Evolutionary conservation across 2,113 vertebrate genomes (phyloP), one percentile per base, ranked within the genome.

Genomic region (Periophthalmus modestus): DNA sequence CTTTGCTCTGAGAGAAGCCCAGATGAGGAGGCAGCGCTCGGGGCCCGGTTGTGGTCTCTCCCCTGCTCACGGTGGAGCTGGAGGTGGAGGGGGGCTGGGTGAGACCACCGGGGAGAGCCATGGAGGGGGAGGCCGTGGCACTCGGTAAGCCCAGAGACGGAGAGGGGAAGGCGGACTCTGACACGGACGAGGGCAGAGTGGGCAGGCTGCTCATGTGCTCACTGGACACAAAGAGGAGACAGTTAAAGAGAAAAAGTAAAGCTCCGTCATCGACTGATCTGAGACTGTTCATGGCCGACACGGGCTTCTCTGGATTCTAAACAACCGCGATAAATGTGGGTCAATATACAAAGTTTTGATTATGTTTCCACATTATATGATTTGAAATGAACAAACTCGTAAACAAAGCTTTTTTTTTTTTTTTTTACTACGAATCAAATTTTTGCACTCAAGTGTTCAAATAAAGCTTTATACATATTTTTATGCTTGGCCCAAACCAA

Each of bases 121-220:
- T 46, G 24, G 90, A 90, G 2, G 90, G 79, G 11, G 89, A 87
- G 23, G 82, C 82, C 0, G 92, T 89, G 63, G 89, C 86, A 67
- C 86, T 91, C 23, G 91, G 88, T 77, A 93, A 80, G 55, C 92
- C 92, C 80, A 93, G 57, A 69, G 92, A 92, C 4, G 92, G 90
- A 46, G 91, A 89, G 14, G 92, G 88, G 82, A 93, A 94, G 69
- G 66, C 90, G 58, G 88, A 79, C 58, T 94, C 92, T 2, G 92
- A 79, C 28, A 88, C 81, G 2, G 87, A 74, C 23, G 89, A 59
- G 19, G 88, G 81, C 66, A 92, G 39, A 33, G 84, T 81, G 52
- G 91, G 71, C 67, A 92, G 68, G 80, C 83, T 87, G 83, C 81
- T 86, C 74, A 91, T 82, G 73, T 92, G 88, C 59, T 94, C 93